phyloP scores from a whole-genome alignment of 2,113 vertebrate genomes.

The Etia nguti region DNA sequence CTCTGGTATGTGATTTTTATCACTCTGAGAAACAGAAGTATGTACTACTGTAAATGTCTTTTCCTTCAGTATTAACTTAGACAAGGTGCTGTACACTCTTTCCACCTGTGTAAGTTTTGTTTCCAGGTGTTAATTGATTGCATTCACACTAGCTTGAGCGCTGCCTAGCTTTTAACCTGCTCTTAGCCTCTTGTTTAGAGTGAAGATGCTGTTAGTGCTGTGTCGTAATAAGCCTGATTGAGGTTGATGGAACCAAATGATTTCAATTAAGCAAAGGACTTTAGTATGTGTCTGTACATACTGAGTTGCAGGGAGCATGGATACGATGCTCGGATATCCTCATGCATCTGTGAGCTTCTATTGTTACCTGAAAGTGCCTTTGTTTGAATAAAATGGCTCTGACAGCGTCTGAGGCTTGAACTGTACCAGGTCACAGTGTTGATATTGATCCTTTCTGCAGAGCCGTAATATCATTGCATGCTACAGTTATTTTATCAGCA shows the following conservation, averaged over 20 bases:
- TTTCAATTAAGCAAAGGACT: conserved; percentile 10
- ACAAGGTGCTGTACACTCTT: not conserved
- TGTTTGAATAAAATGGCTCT: conserved; percentile 4
- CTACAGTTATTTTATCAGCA: conserved; percentile 13
- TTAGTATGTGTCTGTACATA: not conserved
- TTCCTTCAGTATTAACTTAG: not conserved
- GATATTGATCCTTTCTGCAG: conserved; percentile 35
- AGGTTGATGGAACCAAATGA: conserved; percentile 14
- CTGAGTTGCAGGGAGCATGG: not conserved
- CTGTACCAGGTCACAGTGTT: not conserved
- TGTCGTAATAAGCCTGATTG: conserved; percentile 6
- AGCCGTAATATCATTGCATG: conserved; percentile 11
- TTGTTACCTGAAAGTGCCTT: not conserved
- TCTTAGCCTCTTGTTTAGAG: not conserved
- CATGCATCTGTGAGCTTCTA: not conserved
- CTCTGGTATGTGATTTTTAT: not conserved
- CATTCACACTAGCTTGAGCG: not conserved
- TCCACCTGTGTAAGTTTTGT: not conserved
- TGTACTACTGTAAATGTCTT: not conserved
- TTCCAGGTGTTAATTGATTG: not conserved
- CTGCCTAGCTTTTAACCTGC: not conserved
- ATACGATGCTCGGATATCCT: not conserved
- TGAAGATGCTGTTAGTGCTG: not conserved
- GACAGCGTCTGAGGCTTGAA: not conserved
- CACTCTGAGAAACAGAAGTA: not conserved